Percentiles rank a stretch among this genome's conserved stretches.
These are phyloP conservation scores for Hermetia illucens DNA, from an alignment of 1,140 invertebrate species.

Conservation along the genomic window DNA sequence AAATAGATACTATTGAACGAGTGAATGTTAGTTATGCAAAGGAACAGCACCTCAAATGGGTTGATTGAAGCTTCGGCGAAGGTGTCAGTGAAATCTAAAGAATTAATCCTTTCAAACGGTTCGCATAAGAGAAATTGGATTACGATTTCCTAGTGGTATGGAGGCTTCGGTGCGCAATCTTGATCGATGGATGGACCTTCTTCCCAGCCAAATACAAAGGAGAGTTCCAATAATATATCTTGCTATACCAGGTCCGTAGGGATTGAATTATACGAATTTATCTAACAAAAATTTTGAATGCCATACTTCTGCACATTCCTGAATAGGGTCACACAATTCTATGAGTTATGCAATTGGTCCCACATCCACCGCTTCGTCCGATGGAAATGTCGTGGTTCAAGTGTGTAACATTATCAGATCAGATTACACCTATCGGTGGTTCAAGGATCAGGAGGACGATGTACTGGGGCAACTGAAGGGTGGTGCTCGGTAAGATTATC, in stretches of 20 bases:
- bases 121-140: too few relatives aligned
- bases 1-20: too few relatives aligned
- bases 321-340: conserved; percentile 58
- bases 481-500: conserved; percentile 43
- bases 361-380: conserved; percentile 47
- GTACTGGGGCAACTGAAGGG: conserved; percentile 48
- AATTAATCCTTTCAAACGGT: too few relatives aligned
- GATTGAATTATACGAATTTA: neutral
- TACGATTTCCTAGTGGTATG: too few relatives aligned
- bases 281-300: conserved; percentile 1
- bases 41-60: too few relatives aligned
- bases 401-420: too few relatives aligned
- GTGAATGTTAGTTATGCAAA: too few relatives aligned
- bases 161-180: too few relatives aligned
- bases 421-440: conserved; percentile 41
- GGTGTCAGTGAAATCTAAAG: too few relatives aligned
- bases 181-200: conserved; percentile 49
- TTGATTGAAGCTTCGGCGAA: too few relatives aligned
- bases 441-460: conserved; percentile 48
- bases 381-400: conserved; percentile 38
- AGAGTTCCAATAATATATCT: conserved; percentile 44
- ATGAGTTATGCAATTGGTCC: conserved; percentile 54
- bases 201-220: conserved; percentile 39
- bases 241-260: conserved; percentile 47
- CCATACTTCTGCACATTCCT: conserved; percentile 10